Evolutionary conservation across 2,888 invertebrate species (phyloP).

Genomic region (Stomorhina lunata): DNA sequence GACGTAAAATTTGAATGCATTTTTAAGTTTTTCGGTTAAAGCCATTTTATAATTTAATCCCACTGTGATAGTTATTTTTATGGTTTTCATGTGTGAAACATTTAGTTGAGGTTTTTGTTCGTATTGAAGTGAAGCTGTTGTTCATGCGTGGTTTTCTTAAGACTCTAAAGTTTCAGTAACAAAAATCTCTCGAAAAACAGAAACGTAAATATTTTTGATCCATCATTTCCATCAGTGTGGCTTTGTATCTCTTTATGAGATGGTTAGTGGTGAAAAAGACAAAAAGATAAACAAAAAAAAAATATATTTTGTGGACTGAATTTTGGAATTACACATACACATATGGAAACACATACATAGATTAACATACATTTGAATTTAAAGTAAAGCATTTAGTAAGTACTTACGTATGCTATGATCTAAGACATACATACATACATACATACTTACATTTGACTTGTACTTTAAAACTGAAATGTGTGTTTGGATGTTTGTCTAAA

Average conservation of each 20-base stretch:
- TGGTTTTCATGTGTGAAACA: slow-evolving; percentile 27
- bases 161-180: slow-evolving; percentile 6
- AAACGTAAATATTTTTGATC: neutral
- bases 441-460: neutral
- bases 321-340: neutral
- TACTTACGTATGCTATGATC: slow-evolving; percentile 48
- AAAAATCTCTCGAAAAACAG: slow-evolving; percentile 16
- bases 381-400: slow-evolving; percentile 10
- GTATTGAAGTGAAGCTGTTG: slow-evolving; percentile 27
- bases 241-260: slow-evolving; percentile 13
- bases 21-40: too few relatives aligned
- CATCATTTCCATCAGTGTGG: neutral
- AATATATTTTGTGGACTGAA: slow-evolving; percentile 44
- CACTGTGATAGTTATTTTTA: slow-evolving; percentile 21
- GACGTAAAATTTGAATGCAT: too few relatives aligned
- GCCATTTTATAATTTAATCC: too few relatives aligned
- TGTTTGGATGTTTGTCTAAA: neutral
- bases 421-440: neutral
- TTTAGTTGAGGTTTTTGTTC: slow-evolving; percentile 2
- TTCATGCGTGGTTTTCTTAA: slow-evolving; percentile 63
- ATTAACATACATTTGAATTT: neutral
- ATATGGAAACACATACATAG: neutral
- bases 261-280: slow-evolving; percentile 5
- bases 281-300: neutral
- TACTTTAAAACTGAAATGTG: neutral